Evolutionary conservation across 2,888 invertebrate species (phyloP), one percentile per base, ranked within the genome.

Genomic region (Mycogona germanica): DNA sequence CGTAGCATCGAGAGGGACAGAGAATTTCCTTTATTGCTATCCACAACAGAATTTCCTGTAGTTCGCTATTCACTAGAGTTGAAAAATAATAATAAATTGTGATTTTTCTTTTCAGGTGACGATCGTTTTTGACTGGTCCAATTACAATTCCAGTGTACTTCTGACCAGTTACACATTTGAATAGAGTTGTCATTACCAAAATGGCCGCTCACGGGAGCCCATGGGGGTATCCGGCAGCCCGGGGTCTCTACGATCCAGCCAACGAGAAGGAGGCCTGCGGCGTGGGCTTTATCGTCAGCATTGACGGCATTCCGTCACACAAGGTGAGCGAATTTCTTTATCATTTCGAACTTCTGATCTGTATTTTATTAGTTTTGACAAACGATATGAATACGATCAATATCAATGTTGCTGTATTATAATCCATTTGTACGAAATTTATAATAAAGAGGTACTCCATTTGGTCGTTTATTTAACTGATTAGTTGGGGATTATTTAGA

Each of bases 261-360:
- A 81, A 85, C 71, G 98, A 98, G 76, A 87, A 84, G 72, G 97
- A 95, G 70, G 93, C 97, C 61, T 98, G 98, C 70, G 98, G 98
- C 61, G 97, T 98, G 67, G 98, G 98, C 65, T 98, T 96, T 74
- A 91, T 98, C 66, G 97, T 93, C 70, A 87, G 89, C 73, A 96
- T 98, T 74, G 92, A 97, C 78, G 97, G 97, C 63, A 80, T 80
- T 67, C 80, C 85, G 60, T 84, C 87, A 63, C 87, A 95, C 76
- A 91, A 95, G 68, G 75, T 75, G 61, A 58, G 61, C 57, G 17
- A 35, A 19, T 26, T 44, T 6, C 26, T 17, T 3, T 30, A n/a
- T n/a, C n/a, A n/a, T n/a, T n/a, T n/a, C n/a, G n/a, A n/a, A n/a
- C n/a, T n/a, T n/a, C n/a, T n/a, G n/a, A n/a, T n/a, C 12, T 35